Conservation (phyloP, 2,888 invertebrate species). For the Brenthis daphne region DNA sequence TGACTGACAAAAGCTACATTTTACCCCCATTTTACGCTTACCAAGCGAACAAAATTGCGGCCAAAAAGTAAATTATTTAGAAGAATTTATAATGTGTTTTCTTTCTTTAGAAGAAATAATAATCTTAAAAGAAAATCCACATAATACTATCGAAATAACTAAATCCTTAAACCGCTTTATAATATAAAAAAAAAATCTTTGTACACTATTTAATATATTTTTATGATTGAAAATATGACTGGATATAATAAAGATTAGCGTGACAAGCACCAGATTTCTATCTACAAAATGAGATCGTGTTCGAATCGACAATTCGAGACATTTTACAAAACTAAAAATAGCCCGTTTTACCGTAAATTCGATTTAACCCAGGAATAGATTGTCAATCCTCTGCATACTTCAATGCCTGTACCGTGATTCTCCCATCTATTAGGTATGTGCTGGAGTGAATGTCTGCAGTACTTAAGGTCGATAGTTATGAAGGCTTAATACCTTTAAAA, state of each 20-base stretch:
- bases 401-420: constrained; percentile 17
- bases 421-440: constrained; percentile 15
- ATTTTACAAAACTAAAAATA: constrained; percentile 22
- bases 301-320: constrained; percentile 14
- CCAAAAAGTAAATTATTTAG: no score
- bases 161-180: no score
- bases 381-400: constrained; percentile 23
- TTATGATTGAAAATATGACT: not conserved
- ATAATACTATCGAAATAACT: no score
- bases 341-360: constrained; percentile 22
- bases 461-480: constrained; percentile 20
- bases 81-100: no score
- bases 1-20: no score
- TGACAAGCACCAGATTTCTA: constrained; percentile 2
- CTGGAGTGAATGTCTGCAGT: constrained; percentile 18
- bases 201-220: no score
- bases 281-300: constrained; percentile 3
- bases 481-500: constrained; percentile 15
- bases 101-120: no score
- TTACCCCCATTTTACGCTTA: no score
- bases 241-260: not conserved
- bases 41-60: no score
- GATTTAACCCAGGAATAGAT: constrained; percentile 24
- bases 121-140: no score
- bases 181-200: no score